These are phyloP conservation scores for Dione juno DNA, from an alignment of 2,888 invertebrate species.

Conservation along the genomic window DNA sequence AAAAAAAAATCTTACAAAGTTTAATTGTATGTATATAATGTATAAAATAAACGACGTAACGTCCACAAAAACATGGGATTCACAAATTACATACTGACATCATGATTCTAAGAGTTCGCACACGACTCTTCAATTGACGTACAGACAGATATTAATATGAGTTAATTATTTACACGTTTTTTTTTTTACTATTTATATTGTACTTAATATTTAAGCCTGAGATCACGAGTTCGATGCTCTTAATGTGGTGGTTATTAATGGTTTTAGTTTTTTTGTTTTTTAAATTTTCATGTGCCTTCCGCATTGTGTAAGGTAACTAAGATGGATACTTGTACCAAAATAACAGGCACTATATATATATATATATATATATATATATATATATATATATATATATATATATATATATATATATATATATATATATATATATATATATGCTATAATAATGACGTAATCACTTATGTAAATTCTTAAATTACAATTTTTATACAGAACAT, in stretches of 20 bases:
- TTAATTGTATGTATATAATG: not conserved
- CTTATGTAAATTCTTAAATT: too few relatives aligned
- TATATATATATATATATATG: too few relatives aligned
- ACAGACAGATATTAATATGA: conserved; percentile 24
- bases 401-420: too few relatives aligned
- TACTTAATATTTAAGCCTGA: not conserved
- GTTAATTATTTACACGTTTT: conserved; percentile 8
- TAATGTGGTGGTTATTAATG: not conserved
- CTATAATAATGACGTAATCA: too few relatives aligned
- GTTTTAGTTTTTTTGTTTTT: not conserved
- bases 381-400: too few relatives aligned
- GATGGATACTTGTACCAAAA: not conserved
- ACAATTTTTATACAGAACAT: too few relatives aligned
- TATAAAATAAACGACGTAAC: not conserved
- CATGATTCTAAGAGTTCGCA: conserved; percentile 23
- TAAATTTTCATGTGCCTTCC: not conserved
- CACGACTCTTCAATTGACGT: conserved; percentile 16
- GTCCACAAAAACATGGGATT: conserved; percentile 24
- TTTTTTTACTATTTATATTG: not conserved
- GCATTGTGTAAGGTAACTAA: not conserved
- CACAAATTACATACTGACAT: conserved; percentile 15
- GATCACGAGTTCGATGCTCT: not conserved
- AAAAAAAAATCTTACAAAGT: not conserved
- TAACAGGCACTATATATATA: too few relatives aligned
- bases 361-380: too few relatives aligned